Evolutionary conservation across 2,888 invertebrate species (phyloP), one percentile per base, ranked within the genome.

Genomic region (Cantharis flavilabris): DNA sequence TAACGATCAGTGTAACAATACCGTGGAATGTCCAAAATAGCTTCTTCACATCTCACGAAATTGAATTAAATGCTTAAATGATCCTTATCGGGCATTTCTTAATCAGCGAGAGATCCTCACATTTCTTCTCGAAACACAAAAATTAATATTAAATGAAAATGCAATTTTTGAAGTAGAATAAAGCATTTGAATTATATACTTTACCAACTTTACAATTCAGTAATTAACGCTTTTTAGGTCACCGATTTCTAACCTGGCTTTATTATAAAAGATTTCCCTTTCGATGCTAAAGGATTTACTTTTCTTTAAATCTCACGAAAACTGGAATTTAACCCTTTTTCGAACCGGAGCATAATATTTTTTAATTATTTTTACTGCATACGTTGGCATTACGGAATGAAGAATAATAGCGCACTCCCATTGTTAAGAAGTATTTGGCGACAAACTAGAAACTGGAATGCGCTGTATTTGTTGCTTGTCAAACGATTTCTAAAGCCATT

Each of bases 181-280:
- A 49, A 49, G 49, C n/a, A 49, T 49, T 49, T 49, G 49, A 49
- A n/a, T 49, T 49, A n/a, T 49, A 5, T 49, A 49, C 49, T 49
- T 49, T 49, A 49, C 49, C n/a, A 49, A 49, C 49, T 49, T 49
- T 49, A 49, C 49, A 49, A 49, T 49, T 49, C 49, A 49, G 49
- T 67, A 67, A 67, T 67, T 67, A 67, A 23, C 13, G 65, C 23
- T 67, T 67, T 67, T 67, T 67, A 67, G 65, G 65, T 67, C 65
- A 67, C 23, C 26, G n/a, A 67, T 23, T 67, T 23, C 23, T 26
- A 67, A 67, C 20, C 26, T 67, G 65, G 13, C n/a, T 65, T 65
- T 67, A 26, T 23, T 67, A 67, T 20, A 20, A 67, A 67, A 67
- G 65, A 67, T 67, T 67, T 67, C n/a, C 23, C 23, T 26, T 26